phyloP scores from a whole-genome alignment of 2,888 invertebrate genomes.

The Myopa testacea region DNA sequence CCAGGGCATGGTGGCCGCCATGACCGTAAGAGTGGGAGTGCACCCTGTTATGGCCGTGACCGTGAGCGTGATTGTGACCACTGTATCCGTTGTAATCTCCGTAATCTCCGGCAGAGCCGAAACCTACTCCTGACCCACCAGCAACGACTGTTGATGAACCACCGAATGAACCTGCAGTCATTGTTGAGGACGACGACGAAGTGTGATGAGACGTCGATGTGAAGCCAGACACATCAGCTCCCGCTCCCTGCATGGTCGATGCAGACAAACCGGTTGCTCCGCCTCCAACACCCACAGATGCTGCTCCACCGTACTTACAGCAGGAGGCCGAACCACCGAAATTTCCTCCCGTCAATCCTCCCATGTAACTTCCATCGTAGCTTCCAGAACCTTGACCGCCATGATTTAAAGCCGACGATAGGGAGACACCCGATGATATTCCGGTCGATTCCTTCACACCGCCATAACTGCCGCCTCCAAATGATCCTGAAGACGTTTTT shows the following conservation, averaged over 20 bases:
- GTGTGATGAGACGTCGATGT: not conserved
- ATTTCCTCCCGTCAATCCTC: not conserved
- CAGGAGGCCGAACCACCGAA: constrained; percentile 2
- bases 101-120: constrained; percentile 20
- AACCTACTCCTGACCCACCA: constrained; percentile 21
- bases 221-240: constrained; percentile 13
- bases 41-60: not conserved
- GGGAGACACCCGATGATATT: not conserved
- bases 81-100: constrained; percentile 25
- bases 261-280: not conserved
- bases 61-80: not conserved
- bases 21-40: constrained; percentile 4
- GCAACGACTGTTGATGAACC: not conserved
- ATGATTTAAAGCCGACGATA: not conserved
- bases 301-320: not conserved
- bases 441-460: constrained; percentile 2
- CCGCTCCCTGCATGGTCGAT: not conserved
- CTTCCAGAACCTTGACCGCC: constrained; percentile 8
- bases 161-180: constrained; percentile 1
- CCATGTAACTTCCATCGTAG: not conserved
- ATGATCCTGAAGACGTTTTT: not conserved
- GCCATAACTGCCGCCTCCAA: constrained; percentile 13
- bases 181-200: not conserved
- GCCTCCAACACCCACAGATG: not conserved
- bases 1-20: not conserved